Base-by-base conservation (phyloP, 2,113 vertebrate species). In the Rattus norvegicus region DNA sequence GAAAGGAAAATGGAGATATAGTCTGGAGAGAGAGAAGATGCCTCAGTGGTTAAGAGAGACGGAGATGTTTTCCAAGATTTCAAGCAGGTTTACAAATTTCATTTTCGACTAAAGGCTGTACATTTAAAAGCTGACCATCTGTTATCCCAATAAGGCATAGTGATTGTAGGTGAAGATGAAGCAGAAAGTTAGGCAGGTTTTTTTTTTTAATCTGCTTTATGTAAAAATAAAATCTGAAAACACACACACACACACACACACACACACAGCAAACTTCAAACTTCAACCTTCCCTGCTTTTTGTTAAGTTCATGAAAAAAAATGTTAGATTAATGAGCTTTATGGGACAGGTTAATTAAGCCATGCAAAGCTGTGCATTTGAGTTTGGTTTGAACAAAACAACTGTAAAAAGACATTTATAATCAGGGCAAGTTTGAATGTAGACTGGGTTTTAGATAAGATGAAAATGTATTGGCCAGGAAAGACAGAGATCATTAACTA, bases 111-210 rank as follows among this genome's bases (percentile, higher is more conserved):
- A 87, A 94, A 97, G 86, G 2, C 70, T 96, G 95, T 86, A 79
- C 81, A 89, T 93, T 93, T 95, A 69, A 97, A 92, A 61, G 26
- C 59, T 97, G 89, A 61, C 92, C 96, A 91, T 97, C 91, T 95
- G 67, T 89, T 93, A 63, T 12, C 43, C 36, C 65, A 86, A 70
- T 83, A 95, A 93, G 61, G 59, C 77, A 79, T 84, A 65, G 72
- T 73, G 88, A 79, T 91, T 96, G 17, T 91, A 97, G 91, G 77
- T 89, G 67, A 97, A 95, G 92, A 77, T 88, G 91, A 93, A 76
- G 43, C 9, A 93, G 80, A 97, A 92, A 95, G 43, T 65, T 69
- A 65, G 59, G 39, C 4, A 77, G 63, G 75, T 83, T 87, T 90
- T 76, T 84, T 84, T 88, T 90, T 77, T n/a, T 70, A 90, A 72